Conservation (phyloP, 2,113 vertebrate species). For the Peucedramus taeniatus region DNA sequence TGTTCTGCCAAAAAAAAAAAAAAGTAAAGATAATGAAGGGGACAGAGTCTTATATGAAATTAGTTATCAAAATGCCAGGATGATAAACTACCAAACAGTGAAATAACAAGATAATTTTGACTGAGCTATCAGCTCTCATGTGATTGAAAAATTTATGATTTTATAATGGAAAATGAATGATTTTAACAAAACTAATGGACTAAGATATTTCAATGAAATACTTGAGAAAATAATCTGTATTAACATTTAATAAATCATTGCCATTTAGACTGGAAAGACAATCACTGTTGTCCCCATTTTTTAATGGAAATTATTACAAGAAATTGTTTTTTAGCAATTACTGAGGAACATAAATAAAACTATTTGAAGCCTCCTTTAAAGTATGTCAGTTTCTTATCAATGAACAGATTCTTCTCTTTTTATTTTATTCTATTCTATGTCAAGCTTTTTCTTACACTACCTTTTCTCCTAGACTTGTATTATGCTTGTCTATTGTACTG, state of each 20-base stretch:
- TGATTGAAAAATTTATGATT: background rate
- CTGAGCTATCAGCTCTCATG: background rate
- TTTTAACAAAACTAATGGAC: background rate
- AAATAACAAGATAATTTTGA: background rate
- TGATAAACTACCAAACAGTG: background rate
- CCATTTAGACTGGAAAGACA: background rate
- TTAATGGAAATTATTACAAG: background rate
- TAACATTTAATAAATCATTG: background rate
- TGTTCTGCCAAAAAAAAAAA: background rate
- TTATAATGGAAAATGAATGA: background rate
- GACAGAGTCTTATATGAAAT: background rate
- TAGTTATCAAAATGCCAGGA: background rate
- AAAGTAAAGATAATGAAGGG: background rate
- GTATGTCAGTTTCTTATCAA: background rate
- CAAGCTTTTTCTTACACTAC: background rate
- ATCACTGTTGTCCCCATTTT: background rate
- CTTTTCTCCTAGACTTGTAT: background rate
- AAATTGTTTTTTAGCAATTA: background rate
- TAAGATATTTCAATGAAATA: background rate
- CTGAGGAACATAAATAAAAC: background rate
- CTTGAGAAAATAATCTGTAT: background rate
- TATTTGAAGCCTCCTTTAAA: background rate
- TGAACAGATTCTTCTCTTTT: background rate
- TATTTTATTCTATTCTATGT: background rate
- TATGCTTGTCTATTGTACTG: background rate